These are phyloP conservation scores for Atherinomorus stipes DNA, from an alignment of 2,113 vertebrate species.

Conservation along the genomic window DNA sequence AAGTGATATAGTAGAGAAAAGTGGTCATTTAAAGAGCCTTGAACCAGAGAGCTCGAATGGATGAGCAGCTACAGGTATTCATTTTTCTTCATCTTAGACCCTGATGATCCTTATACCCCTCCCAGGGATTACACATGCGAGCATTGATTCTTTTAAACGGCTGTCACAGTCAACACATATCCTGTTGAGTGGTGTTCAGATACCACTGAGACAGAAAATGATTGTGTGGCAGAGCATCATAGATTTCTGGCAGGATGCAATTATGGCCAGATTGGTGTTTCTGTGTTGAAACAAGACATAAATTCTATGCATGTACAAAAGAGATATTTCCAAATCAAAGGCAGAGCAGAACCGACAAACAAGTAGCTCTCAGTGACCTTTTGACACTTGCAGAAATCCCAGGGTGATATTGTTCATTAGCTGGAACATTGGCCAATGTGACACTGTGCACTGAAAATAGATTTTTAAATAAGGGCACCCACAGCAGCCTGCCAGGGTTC, in stretches of 20 bases:
- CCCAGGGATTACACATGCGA: conserved; percentile 44
- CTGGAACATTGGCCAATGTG: conserved; percentile 35
- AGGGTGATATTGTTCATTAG: conserved; percentile 54
- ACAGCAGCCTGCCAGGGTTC: conserved; percentile 40
- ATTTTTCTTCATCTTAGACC: conserved; percentile 53
- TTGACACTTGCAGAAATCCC: conserved; percentile 46
- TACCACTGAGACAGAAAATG: conserved; percentile 46
- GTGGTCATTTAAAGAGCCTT: conserved; percentile 41
- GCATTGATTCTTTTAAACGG: conserved; percentile 50
- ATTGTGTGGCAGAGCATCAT: conserved; percentile 36
- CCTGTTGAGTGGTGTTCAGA: conserved; percentile 25
- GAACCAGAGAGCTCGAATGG: conserved; percentile 31
- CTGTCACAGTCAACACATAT: conserved; percentile 45
- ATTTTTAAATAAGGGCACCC: conserved; percentile 59
- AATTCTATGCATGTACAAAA: conserved; percentile 45
- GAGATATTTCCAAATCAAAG: conserved; percentile 54
- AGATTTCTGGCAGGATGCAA: conserved; percentile 52
- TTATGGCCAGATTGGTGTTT: conserved; percentile 50
- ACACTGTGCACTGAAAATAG: conserved; percentile 55
- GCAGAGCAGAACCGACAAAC: conserved; percentile 27
- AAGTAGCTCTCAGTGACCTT: conserved; percentile 56
- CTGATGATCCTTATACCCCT: conserved; percentile 44
- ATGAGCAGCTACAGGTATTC: conserved; percentile 50
- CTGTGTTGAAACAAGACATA: conserved; percentile 30
- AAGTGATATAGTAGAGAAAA: conserved; percentile 42